Percentiles rank a stretch among this genome's conserved stretches.
phyloP scores from a whole-genome alignment of 1,140 invertebrate genomes.

The Ectropis grisescens region DNA sequence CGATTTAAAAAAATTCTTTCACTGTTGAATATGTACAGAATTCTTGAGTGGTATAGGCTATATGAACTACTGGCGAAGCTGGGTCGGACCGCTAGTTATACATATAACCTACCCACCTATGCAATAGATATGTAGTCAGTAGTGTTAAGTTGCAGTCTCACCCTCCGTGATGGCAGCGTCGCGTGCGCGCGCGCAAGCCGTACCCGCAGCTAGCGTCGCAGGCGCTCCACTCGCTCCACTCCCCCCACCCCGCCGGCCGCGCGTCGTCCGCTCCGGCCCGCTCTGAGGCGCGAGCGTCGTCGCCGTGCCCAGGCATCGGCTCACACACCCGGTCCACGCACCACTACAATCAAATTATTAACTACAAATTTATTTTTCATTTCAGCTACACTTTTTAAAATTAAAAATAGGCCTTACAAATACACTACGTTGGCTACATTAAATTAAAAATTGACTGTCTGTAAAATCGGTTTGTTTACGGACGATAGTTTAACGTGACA shows the following conservation, averaged over 20 bases:
- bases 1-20: no score
- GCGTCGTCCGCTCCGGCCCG: constrained; percentile 8
- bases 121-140: no score
- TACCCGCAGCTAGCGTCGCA: constrained; percentile 52
- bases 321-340: constrained; percentile 50
- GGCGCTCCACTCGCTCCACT: constrained; percentile 45
- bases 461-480: no score
- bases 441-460: no score
- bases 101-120: no score
- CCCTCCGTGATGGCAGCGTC: constrained; percentile 40
- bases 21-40: no score
- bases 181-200: constrained; percentile 33
- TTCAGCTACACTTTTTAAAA: neutral
- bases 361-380: constrained; percentile 1
- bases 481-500: no score
- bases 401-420: neutral
- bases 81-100: no score
- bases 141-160: no score
- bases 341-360: constrained; percentile 32
- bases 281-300: constrained; percentile 13
- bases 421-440: no score
- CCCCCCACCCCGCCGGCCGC: constrained; percentile 36
- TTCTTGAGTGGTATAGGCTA: no score
- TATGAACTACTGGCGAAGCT: no score
- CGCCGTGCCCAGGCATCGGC: constrained; percentile 43